phyloP scores from a whole-genome alignment of 2,888 invertebrate species.

The Reticulitermes lucifugus region DNA sequence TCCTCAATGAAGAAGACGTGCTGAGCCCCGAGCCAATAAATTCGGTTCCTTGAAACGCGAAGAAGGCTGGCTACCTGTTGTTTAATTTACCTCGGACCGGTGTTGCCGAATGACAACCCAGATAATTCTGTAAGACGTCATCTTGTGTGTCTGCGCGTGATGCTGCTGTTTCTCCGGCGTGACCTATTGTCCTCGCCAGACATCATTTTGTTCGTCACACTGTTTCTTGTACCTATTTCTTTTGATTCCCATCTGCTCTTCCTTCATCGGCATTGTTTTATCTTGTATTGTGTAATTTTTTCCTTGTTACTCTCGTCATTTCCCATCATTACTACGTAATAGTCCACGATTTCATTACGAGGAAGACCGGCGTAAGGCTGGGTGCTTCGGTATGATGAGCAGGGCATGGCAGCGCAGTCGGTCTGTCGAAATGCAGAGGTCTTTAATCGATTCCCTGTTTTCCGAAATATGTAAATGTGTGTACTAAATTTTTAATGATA shows the following conservation, averaged over 20 bases:
- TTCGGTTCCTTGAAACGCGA: no score
- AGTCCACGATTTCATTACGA: not conserved
- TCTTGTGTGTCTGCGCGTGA: constrained; percentile 16
- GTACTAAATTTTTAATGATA: no score
- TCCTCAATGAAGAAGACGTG: no score
- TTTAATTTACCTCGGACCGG: no score
- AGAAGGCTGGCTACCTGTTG: no score
- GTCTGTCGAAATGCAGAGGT: no score
- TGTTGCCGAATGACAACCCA: not conserved
- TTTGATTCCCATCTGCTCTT: constrained; percentile 8
- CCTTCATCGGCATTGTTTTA: constrained; percentile 33
- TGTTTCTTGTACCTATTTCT: constrained; percentile 10
- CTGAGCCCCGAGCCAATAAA: no score
- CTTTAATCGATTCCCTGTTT: no score
- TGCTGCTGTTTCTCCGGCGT: not conserved
- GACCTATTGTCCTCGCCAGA: constrained; percentile 21
- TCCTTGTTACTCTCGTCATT: constrained; percentile 23
- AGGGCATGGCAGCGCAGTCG: no score
- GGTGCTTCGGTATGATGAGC: no score
- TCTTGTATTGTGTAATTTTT: constrained; percentile 36
- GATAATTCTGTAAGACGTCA: constrained; percentile 5
- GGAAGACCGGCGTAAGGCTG: not conserved
- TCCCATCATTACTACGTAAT: constrained; percentile 39
- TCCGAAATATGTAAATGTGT: no score
- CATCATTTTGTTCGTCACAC: constrained; percentile 22